These are phyloP conservation scores for Rhabdophis nuchalis DNA, from an alignment of 2,797 vertebrate genomes.

Conservation along the genomic window DNA sequence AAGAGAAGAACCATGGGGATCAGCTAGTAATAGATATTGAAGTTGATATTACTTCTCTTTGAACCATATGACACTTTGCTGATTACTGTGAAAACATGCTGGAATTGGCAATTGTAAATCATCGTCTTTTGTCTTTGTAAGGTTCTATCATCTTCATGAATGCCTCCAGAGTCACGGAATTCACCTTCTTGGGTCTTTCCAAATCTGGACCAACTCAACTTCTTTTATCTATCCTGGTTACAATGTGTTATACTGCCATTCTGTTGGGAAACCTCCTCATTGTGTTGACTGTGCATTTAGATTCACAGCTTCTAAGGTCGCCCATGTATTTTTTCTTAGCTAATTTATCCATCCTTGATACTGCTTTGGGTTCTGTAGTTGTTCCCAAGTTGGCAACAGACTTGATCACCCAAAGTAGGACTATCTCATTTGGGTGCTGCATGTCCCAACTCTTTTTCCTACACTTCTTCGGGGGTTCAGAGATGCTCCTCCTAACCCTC, in stretches of 20 bases:
- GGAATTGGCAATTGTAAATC: too few species aligned
- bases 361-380: constrained; percentile 57
- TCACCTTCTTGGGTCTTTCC: constrained; percentile 58
- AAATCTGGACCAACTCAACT: constrained; percentile 47
- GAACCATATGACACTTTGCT: background rate
- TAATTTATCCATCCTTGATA: constrained; percentile 62
- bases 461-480: constrained; percentile 63
- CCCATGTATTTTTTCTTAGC: constrained; percentile 67
- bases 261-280: constrained; percentile 61
- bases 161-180: constrained; percentile 48
- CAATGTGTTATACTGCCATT: constrained; percentile 33
- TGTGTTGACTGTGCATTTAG: constrained; percentile 42
- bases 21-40: background rate
- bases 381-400: constrained; percentile 58
- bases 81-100: background rate
- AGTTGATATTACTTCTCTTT: background rate
- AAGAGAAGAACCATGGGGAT: background rate
- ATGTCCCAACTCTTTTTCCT: constrained; percentile 63
- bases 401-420: constrained; percentile 46
- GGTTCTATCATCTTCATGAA: constrained; percentile 13
- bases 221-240: constrained; percentile 52
- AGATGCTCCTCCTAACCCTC: constrained; percentile 62
- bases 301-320: constrained; percentile 42
- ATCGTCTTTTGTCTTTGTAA: background rate
- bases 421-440: constrained; percentile 56